Percentiles rank a stretch among this genome's conserved stretches.
These are phyloP conservation scores for Cotesia congregata DNA, from an alignment of 2,888 invertebrate species.

Conservation along the genomic window DNA sequence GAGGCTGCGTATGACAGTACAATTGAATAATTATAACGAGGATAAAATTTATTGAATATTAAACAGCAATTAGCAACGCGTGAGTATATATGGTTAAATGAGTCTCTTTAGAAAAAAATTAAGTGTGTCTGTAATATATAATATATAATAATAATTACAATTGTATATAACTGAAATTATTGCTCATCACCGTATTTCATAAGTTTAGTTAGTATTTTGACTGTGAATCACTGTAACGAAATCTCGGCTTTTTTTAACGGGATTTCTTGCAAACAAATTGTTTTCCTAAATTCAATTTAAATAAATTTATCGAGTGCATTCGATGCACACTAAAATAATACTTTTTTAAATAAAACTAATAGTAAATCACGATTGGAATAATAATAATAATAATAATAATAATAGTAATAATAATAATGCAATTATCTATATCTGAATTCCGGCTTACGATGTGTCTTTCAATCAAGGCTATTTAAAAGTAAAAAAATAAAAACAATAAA, in stretches of 20 bases:
- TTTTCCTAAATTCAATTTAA: background rate
- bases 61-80: conserved; percentile 21
- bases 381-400: conserved; percentile 26
- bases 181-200: conserved; percentile 66
- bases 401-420: background rate
- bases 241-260: conserved; percentile 36
- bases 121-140: conserved; percentile 67
- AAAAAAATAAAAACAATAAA: conserved; percentile 36
- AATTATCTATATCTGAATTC: conserved; percentile 19
- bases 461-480: conserved; percentile 26
- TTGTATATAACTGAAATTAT: conserved; percentile 69
- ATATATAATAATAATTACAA: conserved; percentile 39
- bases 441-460: conserved; percentile 37
- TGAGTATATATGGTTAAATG: conserved; percentile 32
- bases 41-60: conserved; percentile 29
- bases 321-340: background rate
- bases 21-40: conserved; percentile 27
- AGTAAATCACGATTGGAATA: conserved; percentile 19
- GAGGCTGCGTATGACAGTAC: conserved; percentile 46
- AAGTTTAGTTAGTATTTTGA: conserved; percentile 69
- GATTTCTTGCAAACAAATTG: conserved; percentile 21
- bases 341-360: background rate
- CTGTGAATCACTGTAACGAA: conserved; percentile 60
- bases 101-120: conserved; percentile 52
- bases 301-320: background rate